Evolutionary conservation across 1,140 invertebrate species (phyloP), one percentile per base, ranked within the genome.

Genomic region (Penaeus japonicus): DNA sequence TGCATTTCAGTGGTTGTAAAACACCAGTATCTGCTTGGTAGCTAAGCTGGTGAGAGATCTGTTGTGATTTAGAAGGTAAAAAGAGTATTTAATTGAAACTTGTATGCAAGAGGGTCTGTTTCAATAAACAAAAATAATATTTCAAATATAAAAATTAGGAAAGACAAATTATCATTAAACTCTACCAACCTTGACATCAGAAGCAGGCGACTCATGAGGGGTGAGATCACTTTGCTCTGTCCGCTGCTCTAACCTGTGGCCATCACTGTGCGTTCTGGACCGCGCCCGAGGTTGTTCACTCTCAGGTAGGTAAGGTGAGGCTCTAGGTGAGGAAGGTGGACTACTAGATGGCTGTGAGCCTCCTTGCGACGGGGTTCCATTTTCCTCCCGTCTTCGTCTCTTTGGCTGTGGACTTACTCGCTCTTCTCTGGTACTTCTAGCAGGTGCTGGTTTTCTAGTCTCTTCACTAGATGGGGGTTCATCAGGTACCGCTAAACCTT

Each of bases 401-500:
- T 87, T 83, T 53, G 86, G 86, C 65, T 83, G 80, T 32, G 86
- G 86, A 73, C 86, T 88, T 53, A 65, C 32, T 57, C 86, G 73
- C n/a, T 88, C 79, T 75, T 88, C 86, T 47, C 86, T 55, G 4
- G 79, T 73, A 35, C 47, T n/a, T 18, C 79, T 80, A 15, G 86
- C 53, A 15, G 59, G 75, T 20, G 54, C 57, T 18, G 73, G 59
- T 22, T 59, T 77, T 70, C 57, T 83, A 57, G 65, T 84, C 2
- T 86, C 84, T 20, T 90, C 81, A 2, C 53, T 57, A 20, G 65
- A 65, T 4, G 89, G 89, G 27, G 89, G 89, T 70, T 90, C 89
- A 70, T 90, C 89, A 53, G 89, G 89, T 27, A 90, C 94, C 2
- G 94, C 94, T 5, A 95, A 92, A 0, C 95, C 95, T 91, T 95